Conservation (phyloP, 92 coral and sea anemone species). For the Pocillopora meandrina region DNA sequence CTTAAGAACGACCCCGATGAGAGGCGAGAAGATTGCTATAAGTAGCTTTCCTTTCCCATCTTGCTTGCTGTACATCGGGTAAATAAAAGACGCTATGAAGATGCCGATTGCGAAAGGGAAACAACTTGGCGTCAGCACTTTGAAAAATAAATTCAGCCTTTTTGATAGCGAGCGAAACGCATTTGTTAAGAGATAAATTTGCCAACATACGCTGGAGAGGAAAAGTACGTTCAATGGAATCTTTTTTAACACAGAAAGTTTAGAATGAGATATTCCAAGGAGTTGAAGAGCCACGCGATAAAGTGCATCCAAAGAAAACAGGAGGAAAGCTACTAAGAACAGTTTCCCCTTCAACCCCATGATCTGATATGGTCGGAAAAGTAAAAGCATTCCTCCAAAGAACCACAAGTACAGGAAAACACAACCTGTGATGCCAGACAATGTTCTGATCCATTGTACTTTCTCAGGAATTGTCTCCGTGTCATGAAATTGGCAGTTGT, state of each 20-base stretch:
- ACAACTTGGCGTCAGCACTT: background rate
- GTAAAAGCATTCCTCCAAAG: too few relatives aligned
- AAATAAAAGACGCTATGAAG: background rate
- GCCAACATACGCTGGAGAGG: background rate
- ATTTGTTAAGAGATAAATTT: background rate
- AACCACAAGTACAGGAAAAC: too few relatives aligned
- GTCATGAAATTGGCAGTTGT: too few relatives aligned
- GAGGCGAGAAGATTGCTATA: constrained; percentile 4
- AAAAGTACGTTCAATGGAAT: background rate
- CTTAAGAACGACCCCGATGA: background rate
- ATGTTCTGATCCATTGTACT: too few relatives aligned
- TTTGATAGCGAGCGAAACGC: background rate
- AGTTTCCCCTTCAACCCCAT: background rate
- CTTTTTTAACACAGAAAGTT: background rate
- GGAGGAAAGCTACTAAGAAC: background rate
- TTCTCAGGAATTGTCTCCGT: too few relatives aligned
- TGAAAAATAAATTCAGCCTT: background rate
- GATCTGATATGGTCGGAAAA: background rate
- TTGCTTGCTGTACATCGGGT: background rate
- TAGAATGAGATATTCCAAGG: background rate
- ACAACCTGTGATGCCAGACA: too few relatives aligned
- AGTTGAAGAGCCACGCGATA: background rate
- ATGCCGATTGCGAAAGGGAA: background rate
- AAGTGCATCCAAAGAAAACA: background rate
- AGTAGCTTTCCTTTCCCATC: background rate